Evolutionary conservation across 2,797 vertebrate species (phyloP), one percentile per base, ranked within the genome.

Genomic region (Gallinago solitaria): DNA sequence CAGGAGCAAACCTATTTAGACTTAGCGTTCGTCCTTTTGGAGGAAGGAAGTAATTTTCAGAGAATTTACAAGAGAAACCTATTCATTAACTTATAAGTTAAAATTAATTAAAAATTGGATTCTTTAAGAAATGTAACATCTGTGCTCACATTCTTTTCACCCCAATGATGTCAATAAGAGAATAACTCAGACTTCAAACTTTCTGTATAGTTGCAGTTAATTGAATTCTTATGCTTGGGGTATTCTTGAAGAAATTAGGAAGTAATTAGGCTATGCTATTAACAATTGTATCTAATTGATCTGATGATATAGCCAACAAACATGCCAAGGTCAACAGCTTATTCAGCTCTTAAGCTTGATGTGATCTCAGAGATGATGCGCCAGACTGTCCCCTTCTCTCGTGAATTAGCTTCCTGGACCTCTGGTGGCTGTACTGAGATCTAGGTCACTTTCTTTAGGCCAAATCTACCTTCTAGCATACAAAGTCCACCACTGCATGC

Each of bases 231-330:
- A 92, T 95, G 90, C 92, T 90, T 92, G 73, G 81, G 53, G 47
- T 96, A 91, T 70, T 90, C 89, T 87, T 94, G 92, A 95, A 96
- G 92, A 95, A 96, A 94, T 94, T 95, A 93, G 57, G 78, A 89
- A 92, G 68, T 80, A 94, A 96, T 96, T 95, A 94, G 61, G 27
- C 87, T 85, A n/a, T 68, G 57, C 73, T 92, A 91, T 95, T 95
- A 91, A 93, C 75, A 86, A 74, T 93, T 89, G 89, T 78, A 94
- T 92, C 70, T 89, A 90, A 93, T 85, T 96, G 83, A 84, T 95
- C 91, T 94, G 79, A 61, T 77, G 65, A 16, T 78, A 65, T 47
- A 86, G 61, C 37, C 75, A 89, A 87, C 75, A 94, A 95, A 94
- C 69, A 88, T 61, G 80, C 28, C 77, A 83, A 93, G 85, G 91